A percentile compares a stretch with the other conserved stretches of the same genome.
These are phyloP conservation scores for Hippocampus kuda DNA, from an alignment of 2,797 vertebrate genomes.

Conservation along the genomic window DNA sequence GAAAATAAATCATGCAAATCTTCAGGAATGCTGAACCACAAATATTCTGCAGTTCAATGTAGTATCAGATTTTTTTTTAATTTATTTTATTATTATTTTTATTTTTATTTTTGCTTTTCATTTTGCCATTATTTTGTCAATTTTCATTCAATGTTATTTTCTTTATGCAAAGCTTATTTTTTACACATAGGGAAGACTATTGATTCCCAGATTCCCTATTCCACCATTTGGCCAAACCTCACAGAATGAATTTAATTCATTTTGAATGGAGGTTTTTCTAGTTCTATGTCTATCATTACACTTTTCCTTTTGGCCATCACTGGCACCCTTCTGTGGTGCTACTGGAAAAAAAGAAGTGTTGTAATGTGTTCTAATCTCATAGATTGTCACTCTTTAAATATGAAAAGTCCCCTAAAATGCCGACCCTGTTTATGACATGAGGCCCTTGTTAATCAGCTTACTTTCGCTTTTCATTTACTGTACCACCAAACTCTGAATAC, in stretches of 20 bases:
- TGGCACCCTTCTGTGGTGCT: not conserved
- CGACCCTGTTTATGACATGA: not conserved
- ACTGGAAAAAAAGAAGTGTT: not conserved
- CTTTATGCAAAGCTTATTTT: not conserved
- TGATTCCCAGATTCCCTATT: not conserved
- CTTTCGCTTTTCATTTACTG: slow-evolving; percentile 2
- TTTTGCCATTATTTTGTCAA: not conserved
- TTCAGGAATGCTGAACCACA: not conserved
- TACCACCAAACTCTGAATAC: not conserved
- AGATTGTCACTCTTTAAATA: not conserved
- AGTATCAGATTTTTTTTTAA: not conserved
- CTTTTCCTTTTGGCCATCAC: not conserved
- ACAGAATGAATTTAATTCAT: not conserved
- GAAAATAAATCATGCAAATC: not conserved
- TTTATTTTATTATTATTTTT: too few relatives aligned
- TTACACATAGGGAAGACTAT: not conserved
- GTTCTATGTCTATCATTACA: not conserved
- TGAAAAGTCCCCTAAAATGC: not conserved
- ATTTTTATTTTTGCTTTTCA: not conserved
- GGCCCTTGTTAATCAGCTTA: not conserved
- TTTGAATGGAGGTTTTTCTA: not conserved
- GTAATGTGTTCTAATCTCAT: too few relatives aligned
- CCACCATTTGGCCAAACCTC: not conserved
- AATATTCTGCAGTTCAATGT: not conserved
- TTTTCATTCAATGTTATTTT: not conserved